These are phyloP conservation scores for Hippocampus mohnikei DNA, from an alignment of 2,113 vertebrate species.

Conservation along the genomic window DNA sequence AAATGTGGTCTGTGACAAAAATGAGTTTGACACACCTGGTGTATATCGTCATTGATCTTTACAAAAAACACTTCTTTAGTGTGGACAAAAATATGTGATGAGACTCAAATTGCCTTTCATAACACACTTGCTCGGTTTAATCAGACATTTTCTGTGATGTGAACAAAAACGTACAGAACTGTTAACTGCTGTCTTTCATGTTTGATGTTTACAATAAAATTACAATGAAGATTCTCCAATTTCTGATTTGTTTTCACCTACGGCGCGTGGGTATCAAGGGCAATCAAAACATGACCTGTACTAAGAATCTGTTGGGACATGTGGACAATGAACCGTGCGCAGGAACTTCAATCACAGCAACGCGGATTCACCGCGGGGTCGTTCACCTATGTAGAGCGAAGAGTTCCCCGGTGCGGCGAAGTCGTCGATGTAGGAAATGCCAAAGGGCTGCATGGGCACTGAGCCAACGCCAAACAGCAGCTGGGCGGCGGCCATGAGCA, in stretches of 20 bases:
- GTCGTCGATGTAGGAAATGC: conserved; percentile 93
- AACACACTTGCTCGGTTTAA: too few species aligned
- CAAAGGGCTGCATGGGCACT: conserved; percentile 94
- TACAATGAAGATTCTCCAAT: too few species aligned
- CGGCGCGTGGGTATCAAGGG: not conserved
- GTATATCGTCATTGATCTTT: not conserved
- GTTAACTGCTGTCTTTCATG: too few species aligned
- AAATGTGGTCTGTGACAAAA: too few species aligned
- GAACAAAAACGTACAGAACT: too few species aligned
- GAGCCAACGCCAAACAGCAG: conserved; percentile 88
- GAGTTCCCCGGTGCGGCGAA: conserved; percentile 86
- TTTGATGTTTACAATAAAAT: too few species aligned
- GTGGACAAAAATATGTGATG: not conserved
- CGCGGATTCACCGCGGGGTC: not conserved
- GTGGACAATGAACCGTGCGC: too few species aligned
- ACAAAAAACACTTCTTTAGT: not conserved
- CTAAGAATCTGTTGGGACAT: not conserved
- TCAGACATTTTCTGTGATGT: too few species aligned
- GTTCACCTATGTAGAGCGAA: conserved; percentile 84
- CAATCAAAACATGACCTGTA: not conserved
- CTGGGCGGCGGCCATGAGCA: conserved; percentile 86
- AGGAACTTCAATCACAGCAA: not conserved
- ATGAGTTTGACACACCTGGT: too few species aligned
- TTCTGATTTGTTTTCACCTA: not conserved
- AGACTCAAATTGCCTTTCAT: not conserved